Base-by-base conservation (phyloP, 2,113 vertebrate genomes). In the Rafetus swinhoei region DNA sequence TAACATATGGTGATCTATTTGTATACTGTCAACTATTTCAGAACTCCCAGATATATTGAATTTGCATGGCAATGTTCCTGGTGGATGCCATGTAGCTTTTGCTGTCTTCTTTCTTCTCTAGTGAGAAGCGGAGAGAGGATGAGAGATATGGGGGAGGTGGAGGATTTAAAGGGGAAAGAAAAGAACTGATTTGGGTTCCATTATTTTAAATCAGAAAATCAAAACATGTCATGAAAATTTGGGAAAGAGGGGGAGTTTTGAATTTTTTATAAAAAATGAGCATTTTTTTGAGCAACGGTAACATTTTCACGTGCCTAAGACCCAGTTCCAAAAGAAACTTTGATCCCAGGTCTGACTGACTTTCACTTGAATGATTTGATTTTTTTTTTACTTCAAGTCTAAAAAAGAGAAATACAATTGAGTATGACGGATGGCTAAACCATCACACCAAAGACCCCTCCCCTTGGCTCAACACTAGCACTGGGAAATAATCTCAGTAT, bases 381-480 rank as follows among this genome's bases (percentile, higher is more conserved):
- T 25, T 45, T 45, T 45, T 45, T 45, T 52, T 50, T 59, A 60
- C 45, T 79, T 62, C 45, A 7, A 54, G 14, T 18, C 86, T 10
- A 29, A 25, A 13, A 85, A 55, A 9, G 35, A n/a, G 2, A 5
- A 14, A 54, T 65, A 4, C 3, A 5, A 3, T 0, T 39, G 32
- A 12, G 21, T 14, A 39, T 32, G 91, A 7, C 0, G 60, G 35
- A 88, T 1, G 1, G 52, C 76, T 62, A 85, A 15, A 79, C 12
- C 59, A 13, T 45, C 14, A n/a, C 2, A 0, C 35, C n/a, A 59
- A 3, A 0, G 54, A 14, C 9, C 56, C 19, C 4, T 62, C 52
- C 39, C 85, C 85, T 76, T 53, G 69, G 1, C 6, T 3, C 13
- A 39, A 15, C 0, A 57, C 81, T 86, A 6, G 4, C 32, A 25